Evolutionary conservation across 2,113 vertebrate species (phyloP), one percentile per base, ranked within the genome.

Genomic region (Syrrhaptes paradoxus): DNA sequence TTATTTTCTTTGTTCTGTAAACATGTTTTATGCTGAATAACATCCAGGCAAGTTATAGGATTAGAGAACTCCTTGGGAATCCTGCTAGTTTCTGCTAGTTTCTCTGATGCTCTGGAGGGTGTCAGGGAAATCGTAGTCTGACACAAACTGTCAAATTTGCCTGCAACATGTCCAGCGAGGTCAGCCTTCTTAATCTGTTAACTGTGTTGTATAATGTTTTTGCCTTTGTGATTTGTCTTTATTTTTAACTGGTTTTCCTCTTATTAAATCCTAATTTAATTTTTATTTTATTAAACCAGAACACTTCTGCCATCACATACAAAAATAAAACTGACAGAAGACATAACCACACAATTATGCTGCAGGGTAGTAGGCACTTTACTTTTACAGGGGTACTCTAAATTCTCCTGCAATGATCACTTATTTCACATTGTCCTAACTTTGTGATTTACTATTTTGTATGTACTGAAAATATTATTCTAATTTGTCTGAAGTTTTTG

Each of bases 1-100:
- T 96, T 90, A 92, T 79, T 85, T 75, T 93, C 91, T 97, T 97
- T 98, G 89, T 96, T 90, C 86, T 80, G 89, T 96, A 96, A 97
- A 97, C 79, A 65, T n/a, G 48, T 85, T 78, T 97, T 96, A 94
- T 91, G 95, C 94, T 73, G 87, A 95, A 91, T 82, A 88, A 94
- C 74, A 95, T 34, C 38, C 5, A 34, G 58, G 49, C 41, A 86
- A 77, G 22, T 38, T 93, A 24, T 11, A 25, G 24, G 26, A 89
- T 89, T 90, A 90, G 51, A 77, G n/a, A 67, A 71, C 28, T 92
- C n/a, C 71, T 62, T 52, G 66, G 72, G 74, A 95, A 93, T 88
- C 75, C 29, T 58, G 26, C 34, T 46, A 63, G 52, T n/a, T 91
- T 48, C 43, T 41, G 41, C 41, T 41, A 41, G 41, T 41, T 41